Evolutionary conservation across 2,113 vertebrate species (phyloP), one percentile per base, ranked within the genome.

Genomic region (Tragulus kanchil): DNA sequence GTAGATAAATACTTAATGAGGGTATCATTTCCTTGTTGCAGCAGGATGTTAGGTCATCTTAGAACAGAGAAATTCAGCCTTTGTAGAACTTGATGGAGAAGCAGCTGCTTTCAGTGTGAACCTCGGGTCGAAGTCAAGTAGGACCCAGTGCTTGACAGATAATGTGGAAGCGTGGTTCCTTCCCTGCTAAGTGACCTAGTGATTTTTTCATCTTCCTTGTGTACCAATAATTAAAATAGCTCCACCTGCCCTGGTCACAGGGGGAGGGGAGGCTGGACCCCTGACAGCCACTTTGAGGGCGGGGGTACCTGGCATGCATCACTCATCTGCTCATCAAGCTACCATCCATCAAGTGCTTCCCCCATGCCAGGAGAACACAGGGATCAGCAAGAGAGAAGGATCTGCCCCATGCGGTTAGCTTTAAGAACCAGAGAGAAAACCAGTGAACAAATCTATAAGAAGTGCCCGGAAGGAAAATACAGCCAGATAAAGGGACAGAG

Each of bases 21-120:
- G 93, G 23, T 62, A 8, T 69, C 3, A 2, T 81, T 86, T 94
- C 69, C 59, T 88, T 92, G 31, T 81, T 92, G 48, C 17, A 56
- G 67, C 79, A 77, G 84, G 90, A 81, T 75, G 56, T 92, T 81
- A 96, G 64, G 61, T 93, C 77, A 50, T 88, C 81, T 90, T 84
- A 88, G 62, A 65, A 67, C 9, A 97, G 92, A 92, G 78, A 85
- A 75, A 82, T 25, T 50, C 36, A 86, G 7, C 14, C 75, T 45
- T 78, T 61, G 36, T 64, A 91, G 84, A 95, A 85, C 36, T 65
- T 45, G 17, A 62, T 94, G 50, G 77, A 94, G 52, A 93, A 83
- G 31, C 7, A 77, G 12, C 48, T n/a, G 0, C 77, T 84, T 81
- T 95, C 73, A 96, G 83, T 45, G 9, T 26, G 31, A 28, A 78